Base-by-base conservation (phyloP, 2,113 vertebrate species). In the Cromileptes altivelis region DNA sequence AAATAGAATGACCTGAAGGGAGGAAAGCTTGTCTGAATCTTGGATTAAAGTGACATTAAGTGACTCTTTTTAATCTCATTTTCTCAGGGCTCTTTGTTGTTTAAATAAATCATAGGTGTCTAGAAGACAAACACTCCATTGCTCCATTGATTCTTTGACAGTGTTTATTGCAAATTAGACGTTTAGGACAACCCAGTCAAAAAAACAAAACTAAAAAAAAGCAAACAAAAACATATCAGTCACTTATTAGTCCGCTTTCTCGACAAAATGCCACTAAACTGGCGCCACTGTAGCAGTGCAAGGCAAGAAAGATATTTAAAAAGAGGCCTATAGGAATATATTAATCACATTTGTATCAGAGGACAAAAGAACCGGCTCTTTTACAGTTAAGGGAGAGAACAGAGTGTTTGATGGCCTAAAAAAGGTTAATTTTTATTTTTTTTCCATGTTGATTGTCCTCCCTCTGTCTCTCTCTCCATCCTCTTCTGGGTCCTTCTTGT, bases 161-260 rank as follows among this genome's bases (percentile, higher is more conserved):
- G 88, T 91, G 85, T 92, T 96, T 96, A 96, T 96, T 96, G 90
- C 88, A 93, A 95, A 94, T 93, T 70, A 89, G 75, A 85, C 78
- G 75, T 89, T 70, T 77, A 90, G 71, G 86, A 90, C 84, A 92
- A 88, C 73, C 65, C 78, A 88, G 70, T 69, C 83, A 58, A 19
- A 78, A 71, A 13, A 37, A 64, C 2, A 81, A 72, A 78, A 57
- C 4, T 56, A 49, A 17, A 21, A 57, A 79, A 4, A 25, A 79
- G 80, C 23, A 75, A 74, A 60, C 27, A 18, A 42, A 49, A 62
- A 64, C 37, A 78, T 47, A 72, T 18, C 45, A 70, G 64, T 87
- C 60, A 75, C 30, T 79, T 82, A 6, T 79, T 65, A 62, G 65
- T 74, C 50, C 53, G 21, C 62, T 49, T 53, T 71, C 75, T 88